These are phyloP conservation scores for Lutraria rhynchaena DNA, from an alignment of 1,140 invertebrate species.

Conservation along the genomic window DNA sequence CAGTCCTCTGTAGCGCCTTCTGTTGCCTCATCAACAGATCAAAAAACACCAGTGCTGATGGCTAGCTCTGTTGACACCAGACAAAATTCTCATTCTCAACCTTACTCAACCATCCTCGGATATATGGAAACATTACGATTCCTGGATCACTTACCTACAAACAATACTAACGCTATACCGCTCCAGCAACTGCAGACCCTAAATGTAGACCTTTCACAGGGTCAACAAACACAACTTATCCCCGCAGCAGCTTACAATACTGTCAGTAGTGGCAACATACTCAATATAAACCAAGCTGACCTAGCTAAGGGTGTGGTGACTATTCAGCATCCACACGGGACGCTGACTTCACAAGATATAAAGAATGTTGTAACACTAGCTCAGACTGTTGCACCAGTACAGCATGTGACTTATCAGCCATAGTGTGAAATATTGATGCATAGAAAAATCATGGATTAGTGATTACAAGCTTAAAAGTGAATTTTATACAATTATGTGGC, in stretches of 20 bases:
- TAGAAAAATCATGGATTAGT: background rate
- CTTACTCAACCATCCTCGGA: constrained; percentile 67
- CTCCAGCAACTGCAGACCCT: constrained; percentile 46
- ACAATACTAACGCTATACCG: constrained; percentile 52
- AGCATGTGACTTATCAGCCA: constrained; percentile 43
- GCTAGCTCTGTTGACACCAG: constrained; percentile 16
- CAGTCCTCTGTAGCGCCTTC: background rate
- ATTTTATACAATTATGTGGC: too few relatives aligned
- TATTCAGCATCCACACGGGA: constrained; percentile 38
- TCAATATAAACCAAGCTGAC: constrained; percentile 52
- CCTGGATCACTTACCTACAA: constrained; percentile 68
- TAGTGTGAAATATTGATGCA: constrained; percentile 1
- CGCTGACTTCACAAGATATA: constrained; percentile 41
- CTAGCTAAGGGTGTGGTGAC: constrained; percentile 39
- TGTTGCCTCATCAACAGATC: constrained; percentile 2
- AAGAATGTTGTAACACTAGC: constrained; percentile 44
- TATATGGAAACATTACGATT: constrained; percentile 69
- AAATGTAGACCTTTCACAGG: constrained; percentile 52
- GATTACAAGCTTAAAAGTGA: too few relatives aligned
- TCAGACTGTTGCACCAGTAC: constrained; percentile 41
- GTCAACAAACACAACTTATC: constrained; percentile 31
- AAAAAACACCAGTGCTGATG: constrained; percentile 20
- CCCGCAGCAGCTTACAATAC: constrained; percentile 11
- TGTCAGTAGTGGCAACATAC: constrained; percentile 13
- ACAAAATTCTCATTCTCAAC: constrained; percentile 54